A percentile compares a stretch with the other conserved stretches of the same genome.
Conservation (phyloP, 35 echinoderm and acorn worm genomes). For the Apostichopus japonicus region DNA sequence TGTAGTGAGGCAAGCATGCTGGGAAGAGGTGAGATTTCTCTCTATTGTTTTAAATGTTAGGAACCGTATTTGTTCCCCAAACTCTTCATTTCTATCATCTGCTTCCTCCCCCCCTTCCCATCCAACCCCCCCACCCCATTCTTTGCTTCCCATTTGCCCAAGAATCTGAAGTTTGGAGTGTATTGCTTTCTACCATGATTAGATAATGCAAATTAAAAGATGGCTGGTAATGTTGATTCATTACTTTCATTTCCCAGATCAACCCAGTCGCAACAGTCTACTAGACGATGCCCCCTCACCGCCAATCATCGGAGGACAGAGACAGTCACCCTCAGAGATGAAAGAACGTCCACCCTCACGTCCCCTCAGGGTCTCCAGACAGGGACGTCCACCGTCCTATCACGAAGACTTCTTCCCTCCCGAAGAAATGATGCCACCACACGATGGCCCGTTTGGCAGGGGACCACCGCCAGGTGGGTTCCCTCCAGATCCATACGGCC, state of each 20-base stretch:
- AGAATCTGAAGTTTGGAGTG: too few relatives aligned
- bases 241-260: neutral
- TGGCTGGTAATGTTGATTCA: too few relatives aligned
- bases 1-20: constrained; percentile 24
- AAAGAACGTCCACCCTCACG: constrained; percentile 49
- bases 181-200: too few relatives aligned
- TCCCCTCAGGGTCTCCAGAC: constrained; percentile 24
- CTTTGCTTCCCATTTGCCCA: too few relatives aligned
- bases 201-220: too few relatives aligned
- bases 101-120: too few relatives aligned
- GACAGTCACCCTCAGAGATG: constrained; percentile 27
- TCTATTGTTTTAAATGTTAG: too few relatives aligned
- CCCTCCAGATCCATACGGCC: constrained; percentile 24
- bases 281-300: constrained; percentile 54
- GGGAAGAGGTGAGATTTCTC: constrained; percentile 13
- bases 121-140: too few relatives aligned
- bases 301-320: constrained; percentile 44
- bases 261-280: constrained; percentile 43
- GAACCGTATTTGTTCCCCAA: too few relatives aligned
- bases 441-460: constrained; percentile 19
- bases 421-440: constrained; percentile 46
- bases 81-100: too few relatives aligned
- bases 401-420: constrained; percentile 61
- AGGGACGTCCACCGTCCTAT: constrained; percentile 45
- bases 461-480: constrained; percentile 17